Percentiles rank a stretch among this genome's conserved stretches.
These are phyloP conservation scores for Rhombomys opimus DNA, from an alignment of 2,113 vertebrate species.

Conservation along the genomic window DNA sequence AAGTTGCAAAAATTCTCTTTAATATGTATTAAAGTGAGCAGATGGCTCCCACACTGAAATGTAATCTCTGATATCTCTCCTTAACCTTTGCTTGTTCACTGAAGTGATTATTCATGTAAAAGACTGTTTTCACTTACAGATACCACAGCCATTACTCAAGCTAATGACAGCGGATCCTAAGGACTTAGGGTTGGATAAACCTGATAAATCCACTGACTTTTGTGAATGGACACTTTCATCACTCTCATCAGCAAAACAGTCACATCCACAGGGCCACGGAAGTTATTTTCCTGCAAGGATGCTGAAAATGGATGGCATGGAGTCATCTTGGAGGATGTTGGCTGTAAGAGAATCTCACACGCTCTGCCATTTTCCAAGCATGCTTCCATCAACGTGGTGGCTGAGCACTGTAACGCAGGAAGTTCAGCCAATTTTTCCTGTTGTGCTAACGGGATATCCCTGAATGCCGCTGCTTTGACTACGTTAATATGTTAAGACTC, in stretches of 20 bases:
- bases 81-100: conserved; percentile 1
- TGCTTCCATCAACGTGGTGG: conserved; percentile 1
- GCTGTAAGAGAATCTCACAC: conserved; percentile 22
- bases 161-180: conserved; percentile 39
- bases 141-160: conserved; percentile 24
- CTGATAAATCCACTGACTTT: conserved; percentile 27
- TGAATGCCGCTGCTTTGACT: conserved; percentile 64
- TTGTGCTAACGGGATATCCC: conserved; percentile 26
- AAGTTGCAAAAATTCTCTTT: not conserved
- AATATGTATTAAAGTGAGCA: not conserved
- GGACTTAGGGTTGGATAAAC: conserved; percentile 16
- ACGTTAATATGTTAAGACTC: conserved; percentile 23
- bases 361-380: not conserved
- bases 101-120: conserved; percentile 51
- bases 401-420: conserved; percentile 35
- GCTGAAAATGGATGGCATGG: conserved; percentile 53
- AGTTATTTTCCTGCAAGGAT: conserved; percentile 56
- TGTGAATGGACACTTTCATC: not conserved
- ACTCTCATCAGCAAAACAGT: conserved; percentile 12
- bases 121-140: conserved; percentile 22
- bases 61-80: not conserved
- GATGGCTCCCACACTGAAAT: not conserved
- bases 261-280: conserved; percentile 31
- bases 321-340: conserved; percentile 36
- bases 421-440: conserved; percentile 58